Percentiles rank a stretch among this genome's conserved stretches.
Conservation (phyloP, 1,140 invertebrate species). For the Temnothorax longispinosus region DNA sequence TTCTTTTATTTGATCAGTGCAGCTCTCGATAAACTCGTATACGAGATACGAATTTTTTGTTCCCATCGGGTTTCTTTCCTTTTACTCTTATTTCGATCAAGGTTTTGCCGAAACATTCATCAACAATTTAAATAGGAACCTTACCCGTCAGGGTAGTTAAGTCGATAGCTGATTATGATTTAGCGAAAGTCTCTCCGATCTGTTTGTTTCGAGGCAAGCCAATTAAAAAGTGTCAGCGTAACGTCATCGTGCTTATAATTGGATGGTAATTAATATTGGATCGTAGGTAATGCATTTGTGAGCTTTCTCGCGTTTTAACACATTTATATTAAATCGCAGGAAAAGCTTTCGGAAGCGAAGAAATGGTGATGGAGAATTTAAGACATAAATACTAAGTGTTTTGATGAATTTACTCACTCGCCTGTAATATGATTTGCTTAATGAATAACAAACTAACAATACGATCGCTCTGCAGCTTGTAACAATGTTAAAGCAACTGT, state of each 20-base stretch:
- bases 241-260: background rate
- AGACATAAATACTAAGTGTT: slow-evolving; percentile 1
- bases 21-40: slow-evolving; percentile 67
- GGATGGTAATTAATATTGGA: background rate
- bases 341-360: background rate
- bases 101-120: slow-evolving; percentile 80
- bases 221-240: slow-evolving; percentile 30
- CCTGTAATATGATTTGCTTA: slow-evolving; percentile 36
- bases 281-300: background rate
- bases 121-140: slow-evolving; percentile 40
- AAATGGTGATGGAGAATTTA: slow-evolving; percentile 29
- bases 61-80: background rate
- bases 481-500: slow-evolving; percentile 31
- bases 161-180: slow-evolving; percentile 49
- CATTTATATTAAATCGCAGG: background rate
- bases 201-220: slow-evolving; percentile 27
- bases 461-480: slow-evolving; percentile 36
- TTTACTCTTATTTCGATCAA: slow-evolving; percentile 13
- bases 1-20: slow-evolving; percentile 57
- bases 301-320: slow-evolving; percentile 26
- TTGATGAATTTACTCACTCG: slow-evolving; percentile 26
- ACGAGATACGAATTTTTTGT: background rate
- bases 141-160: slow-evolving; percentile 41
- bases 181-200: slow-evolving; percentile 51
- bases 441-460: slow-evolving; percentile 50